These are phyloP conservation scores for Epinephelus awoara DNA, from an alignment of 2,797 vertebrate species.

Conservation along the genomic window DNA sequence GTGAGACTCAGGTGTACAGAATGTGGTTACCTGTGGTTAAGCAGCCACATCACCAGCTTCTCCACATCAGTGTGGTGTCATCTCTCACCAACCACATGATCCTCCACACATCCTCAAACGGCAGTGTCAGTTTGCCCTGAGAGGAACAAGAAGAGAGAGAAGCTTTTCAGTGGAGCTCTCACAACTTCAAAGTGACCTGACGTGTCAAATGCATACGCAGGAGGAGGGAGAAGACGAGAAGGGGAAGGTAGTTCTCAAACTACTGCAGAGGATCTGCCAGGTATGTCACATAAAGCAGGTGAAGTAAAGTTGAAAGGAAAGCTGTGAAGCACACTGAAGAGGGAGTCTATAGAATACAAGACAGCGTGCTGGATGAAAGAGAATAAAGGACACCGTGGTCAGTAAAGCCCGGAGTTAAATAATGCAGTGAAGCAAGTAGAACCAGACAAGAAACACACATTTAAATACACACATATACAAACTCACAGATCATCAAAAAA, in stretches of 20 bases:
- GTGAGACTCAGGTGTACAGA: background rate
- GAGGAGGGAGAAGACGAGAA: constrained; percentile 25
- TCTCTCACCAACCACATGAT: constrained; percentile 50
- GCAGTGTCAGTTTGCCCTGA: constrained; percentile 45
- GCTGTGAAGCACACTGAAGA: constrained; percentile 18
- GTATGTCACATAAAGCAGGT: constrained; percentile 35
- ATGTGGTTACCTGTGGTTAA: constrained; percentile 59
- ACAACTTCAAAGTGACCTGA: constrained; percentile 64
- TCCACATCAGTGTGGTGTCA: constrained; percentile 36
- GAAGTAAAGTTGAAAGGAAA: constrained; percentile 49
- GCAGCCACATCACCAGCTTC: constrained; percentile 61
- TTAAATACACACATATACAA: constrained; percentile 24
- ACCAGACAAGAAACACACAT: constrained; percentile 16
- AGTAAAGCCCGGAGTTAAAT: constrained; percentile 22
- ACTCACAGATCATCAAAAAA: constrained; percentile 44
- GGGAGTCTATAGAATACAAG: constrained; percentile 24
- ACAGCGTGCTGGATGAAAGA: constrained; percentile 28
- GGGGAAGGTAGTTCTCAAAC: constrained; percentile 31
- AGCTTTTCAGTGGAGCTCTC: constrained; percentile 41
- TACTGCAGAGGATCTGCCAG: constrained; percentile 41
- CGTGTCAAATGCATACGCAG: constrained; percentile 45
- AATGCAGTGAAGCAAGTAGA: constrained; percentile 2
- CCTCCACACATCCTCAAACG: constrained; percentile 43
- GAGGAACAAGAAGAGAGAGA: constrained; percentile 60
- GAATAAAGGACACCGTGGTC: constrained; percentile 37